These are phyloP conservation scores for Drosophila virilis DNA, from an alignment of 1,140 invertebrate genomes.

Conservation along the genomic window DNA sequence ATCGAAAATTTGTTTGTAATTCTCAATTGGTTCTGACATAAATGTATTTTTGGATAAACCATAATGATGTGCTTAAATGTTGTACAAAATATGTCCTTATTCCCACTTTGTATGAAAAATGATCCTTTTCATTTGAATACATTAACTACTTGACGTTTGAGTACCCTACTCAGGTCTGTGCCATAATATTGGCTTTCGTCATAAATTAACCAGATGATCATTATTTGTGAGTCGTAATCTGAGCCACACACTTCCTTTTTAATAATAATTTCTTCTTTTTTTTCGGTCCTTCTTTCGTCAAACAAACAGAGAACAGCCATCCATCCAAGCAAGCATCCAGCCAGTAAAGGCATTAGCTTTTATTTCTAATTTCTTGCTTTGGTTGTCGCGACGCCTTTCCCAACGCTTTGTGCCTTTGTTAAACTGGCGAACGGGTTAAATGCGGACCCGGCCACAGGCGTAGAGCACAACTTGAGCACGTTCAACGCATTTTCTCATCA, in stretches of 20 bases:
- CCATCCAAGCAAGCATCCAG: not conserved
- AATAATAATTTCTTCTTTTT: constrained; percentile 38
- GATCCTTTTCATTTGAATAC: not conserved
- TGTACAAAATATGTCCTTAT: no score
- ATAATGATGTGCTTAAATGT: no score
- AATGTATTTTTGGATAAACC: not conserved
- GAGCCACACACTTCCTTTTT: constrained; percentile 33
- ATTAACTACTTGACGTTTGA: not conserved
- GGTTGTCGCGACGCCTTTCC: constrained; percentile 11
- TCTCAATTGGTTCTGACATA: not conserved
- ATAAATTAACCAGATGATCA: constrained; percentile 40
- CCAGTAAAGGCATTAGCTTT: constrained; percentile 19
- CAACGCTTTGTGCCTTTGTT: constrained; percentile 57
- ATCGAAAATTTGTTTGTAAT: not conserved
- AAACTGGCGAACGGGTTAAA: constrained; percentile 71
- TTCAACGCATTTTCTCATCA: constrained; percentile 83
- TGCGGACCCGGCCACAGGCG: constrained; percentile 45
- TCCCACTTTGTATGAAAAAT: not conserved
- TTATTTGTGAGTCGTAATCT: constrained; percentile 48
- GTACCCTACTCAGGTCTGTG: not conserved
- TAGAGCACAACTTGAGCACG: constrained; percentile 78
- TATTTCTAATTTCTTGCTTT: constrained; percentile 58
- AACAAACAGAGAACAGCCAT: constrained; percentile 43
- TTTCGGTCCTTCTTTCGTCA: constrained; percentile 25
- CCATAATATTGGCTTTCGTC: constrained; percentile 1